Evolutionary conservation across 2,888 invertebrate species (phyloP).

Genomic region (Malthinus flaveolus): DNA sequence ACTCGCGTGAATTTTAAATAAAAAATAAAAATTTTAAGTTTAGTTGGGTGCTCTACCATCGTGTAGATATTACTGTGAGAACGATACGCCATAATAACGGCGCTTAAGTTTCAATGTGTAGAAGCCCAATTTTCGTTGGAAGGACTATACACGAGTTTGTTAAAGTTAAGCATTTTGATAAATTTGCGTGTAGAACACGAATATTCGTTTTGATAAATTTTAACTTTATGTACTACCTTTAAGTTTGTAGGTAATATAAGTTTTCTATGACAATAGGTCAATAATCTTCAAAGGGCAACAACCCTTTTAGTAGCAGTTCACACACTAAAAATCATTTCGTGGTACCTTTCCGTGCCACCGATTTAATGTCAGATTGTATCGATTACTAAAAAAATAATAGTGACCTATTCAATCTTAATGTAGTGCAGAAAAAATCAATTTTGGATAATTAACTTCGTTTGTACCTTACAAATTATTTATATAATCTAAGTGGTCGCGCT

Average conservation of each 20-base stretch:
- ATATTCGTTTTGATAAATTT: neutral
- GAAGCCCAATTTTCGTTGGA: too few species aligned
- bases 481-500: too few species aligned
- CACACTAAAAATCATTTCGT: conserved; percentile 8
- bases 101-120: too few species aligned
- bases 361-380: conserved; percentile 16
- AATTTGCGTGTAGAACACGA: conserved; percentile 7
- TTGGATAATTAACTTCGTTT: too few species aligned
- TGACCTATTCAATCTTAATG: conserved; percentile 11
- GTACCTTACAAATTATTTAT: too few species aligned
- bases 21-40: too few species aligned
- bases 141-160: too few species aligned
- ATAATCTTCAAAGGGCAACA: conserved; percentile 16
- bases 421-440: neutral
- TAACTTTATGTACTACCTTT: neutral
- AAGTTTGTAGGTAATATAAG: neutral
- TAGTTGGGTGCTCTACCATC: too few species aligned
- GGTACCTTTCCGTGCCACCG: conserved; percentile 20
- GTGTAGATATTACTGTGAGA: too few species aligned
- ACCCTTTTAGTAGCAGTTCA: conserved; percentile 4
- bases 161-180: neutral
- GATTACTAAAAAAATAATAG: conserved; percentile 8
- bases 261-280: conserved; percentile 21
- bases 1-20: too few species aligned
- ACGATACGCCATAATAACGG: too few species aligned